These are phyloP conservation scores for Philotrypesis tridentata DNA, from an alignment of 1,140 invertebrate species.

Conservation along the genomic window DNA sequence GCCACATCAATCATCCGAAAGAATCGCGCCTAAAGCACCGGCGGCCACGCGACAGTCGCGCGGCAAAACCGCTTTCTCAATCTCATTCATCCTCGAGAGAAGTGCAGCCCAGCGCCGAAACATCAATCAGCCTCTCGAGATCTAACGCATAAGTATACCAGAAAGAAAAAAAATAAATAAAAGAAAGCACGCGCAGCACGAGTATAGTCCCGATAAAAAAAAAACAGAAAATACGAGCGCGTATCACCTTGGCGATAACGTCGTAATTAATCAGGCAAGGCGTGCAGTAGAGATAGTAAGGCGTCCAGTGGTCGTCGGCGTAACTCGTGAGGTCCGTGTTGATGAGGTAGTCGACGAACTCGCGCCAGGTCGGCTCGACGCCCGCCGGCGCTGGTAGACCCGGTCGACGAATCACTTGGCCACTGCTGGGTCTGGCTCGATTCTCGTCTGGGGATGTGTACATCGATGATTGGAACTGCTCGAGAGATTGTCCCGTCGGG, in stretches of 20 bases:
- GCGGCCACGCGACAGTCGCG: not conserved
- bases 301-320: conserved; percentile 74
- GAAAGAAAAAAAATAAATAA: not conserved
- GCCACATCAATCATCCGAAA: not conserved
- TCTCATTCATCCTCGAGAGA: not conserved
- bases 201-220: no score
- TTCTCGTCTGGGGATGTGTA: conserved; percentile 53
- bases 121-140: conserved; percentile 26
- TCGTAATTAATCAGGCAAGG: conserved; percentile 69
- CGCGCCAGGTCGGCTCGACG: conserved; percentile 76
- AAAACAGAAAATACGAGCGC: not conserved
- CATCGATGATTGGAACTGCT: not conserved
- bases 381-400: conserved; percentile 60
- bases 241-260: conserved; percentile 78
- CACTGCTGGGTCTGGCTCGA: conserved; percentile 44
- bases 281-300: conserved; percentile 70
- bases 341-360: conserved; percentile 74
- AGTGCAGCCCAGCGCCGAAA: not conserved
- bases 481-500: no score
- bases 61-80: not conserved
- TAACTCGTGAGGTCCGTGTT: conserved; percentile 65
- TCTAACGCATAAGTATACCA: not conserved
- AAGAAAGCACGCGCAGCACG: no score
- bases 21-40: not conserved
- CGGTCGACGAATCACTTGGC: conserved; percentile 55